phyloP scores from a whole-genome alignment of 1,140 invertebrate species.

The Solenopsis fugax region DNA sequence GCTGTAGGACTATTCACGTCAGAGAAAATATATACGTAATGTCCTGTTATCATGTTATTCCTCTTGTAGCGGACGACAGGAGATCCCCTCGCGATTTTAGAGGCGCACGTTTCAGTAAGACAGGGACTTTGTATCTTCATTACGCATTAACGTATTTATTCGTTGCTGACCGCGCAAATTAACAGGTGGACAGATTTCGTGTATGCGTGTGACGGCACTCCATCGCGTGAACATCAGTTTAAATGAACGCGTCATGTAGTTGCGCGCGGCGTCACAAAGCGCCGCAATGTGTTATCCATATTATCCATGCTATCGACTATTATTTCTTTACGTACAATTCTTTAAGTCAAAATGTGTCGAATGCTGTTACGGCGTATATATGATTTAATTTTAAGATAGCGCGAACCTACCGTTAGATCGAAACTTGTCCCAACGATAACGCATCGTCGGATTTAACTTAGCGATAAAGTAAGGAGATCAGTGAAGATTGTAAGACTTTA shows the following conservation, averaged over 20 bases:
- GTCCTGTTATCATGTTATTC: constrained; percentile 26
- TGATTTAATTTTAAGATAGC: constrained; percentile 60
- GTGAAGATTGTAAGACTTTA: constrained; percentile 69
- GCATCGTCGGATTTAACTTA: constrained; percentile 14
- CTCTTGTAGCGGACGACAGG: neutral
- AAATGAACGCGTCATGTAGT: constrained; percentile 20
- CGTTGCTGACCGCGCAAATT: neutral
- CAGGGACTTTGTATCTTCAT: constrained; percentile 1
- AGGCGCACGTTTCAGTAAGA: neutral
- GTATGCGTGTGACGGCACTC: neutral
- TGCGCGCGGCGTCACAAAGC: constrained; percentile 14
- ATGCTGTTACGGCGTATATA: constrained; percentile 41
- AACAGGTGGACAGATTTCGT: neutral
- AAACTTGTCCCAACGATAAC: constrained; percentile 39
- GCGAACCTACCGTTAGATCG: constrained; percentile 17
- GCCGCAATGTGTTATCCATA: constrained; percentile 15
- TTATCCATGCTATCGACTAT: constrained; percentile 26
- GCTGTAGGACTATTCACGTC: constrained; percentile 7
- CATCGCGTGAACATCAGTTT: constrained; percentile 22
- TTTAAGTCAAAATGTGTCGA: constrained; percentile 67
- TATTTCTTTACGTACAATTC: constrained; percentile 31
- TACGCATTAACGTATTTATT: constrained; percentile 45
- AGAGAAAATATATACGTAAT: constrained; percentile 40
- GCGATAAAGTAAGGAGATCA: constrained; percentile 25
- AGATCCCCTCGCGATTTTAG: neutral